Percentiles rank a stretch among this genome's conserved stretches.
These are phyloP conservation scores for Pollimyrus isidori DNA, from an alignment of 2,113 vertebrate genomes.

Conservation along the genomic window DNA sequence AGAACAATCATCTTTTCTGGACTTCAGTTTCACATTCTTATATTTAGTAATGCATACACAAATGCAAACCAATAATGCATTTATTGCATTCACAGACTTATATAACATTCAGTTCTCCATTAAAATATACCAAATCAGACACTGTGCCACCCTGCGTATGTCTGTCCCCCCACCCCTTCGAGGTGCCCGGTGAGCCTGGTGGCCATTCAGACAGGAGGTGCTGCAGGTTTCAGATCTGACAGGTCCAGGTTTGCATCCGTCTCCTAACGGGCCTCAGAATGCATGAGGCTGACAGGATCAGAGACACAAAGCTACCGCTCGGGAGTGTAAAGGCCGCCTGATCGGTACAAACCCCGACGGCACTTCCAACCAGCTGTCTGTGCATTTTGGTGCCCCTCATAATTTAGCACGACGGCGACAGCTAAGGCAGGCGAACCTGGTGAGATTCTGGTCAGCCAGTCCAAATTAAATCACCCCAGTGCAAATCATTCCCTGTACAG, in stretches of 20 bases:
- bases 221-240: background rate
- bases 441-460: background rate
- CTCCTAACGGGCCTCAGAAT: background rate
- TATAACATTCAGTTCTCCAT: background rate
- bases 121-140: background rate
- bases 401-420: constrained; percentile 26
- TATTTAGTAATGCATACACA: background rate
- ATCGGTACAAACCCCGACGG: background rate
- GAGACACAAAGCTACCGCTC: background rate
- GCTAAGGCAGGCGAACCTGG: background rate
- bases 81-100: background rate
- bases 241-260: background rate
- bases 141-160: constrained; percentile 21
- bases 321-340: background rate
- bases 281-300: background rate
- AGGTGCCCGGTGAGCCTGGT: constrained; percentile 25
- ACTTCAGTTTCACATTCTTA: constrained; percentile 11
- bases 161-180: constrained; percentile 27
- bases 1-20: background rate
- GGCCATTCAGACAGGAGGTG: constrained; percentile 14
- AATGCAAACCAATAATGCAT: background rate
- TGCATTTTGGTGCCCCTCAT: background rate
- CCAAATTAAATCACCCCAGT: constrained; percentile 41
- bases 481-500: constrained; percentile 34
- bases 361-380: background rate